Evolutionary conservation across 2,797 vertebrate genomes (phyloP), one percentile per base, ranked within the genome.

Genomic region (Anabas testudineus): DNA sequence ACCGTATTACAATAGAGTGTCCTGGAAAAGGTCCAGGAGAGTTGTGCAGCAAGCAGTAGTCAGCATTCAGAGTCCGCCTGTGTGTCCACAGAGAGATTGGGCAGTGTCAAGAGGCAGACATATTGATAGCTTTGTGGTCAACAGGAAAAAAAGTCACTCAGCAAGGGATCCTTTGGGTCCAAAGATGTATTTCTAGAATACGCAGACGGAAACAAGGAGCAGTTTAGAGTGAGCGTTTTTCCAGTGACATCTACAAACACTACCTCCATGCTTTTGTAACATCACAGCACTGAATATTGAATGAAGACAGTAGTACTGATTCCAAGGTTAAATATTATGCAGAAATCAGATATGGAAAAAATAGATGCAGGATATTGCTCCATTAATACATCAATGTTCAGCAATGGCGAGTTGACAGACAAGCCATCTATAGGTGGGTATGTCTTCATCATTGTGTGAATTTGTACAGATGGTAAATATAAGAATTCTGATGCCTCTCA

Each of bases 101-200:
- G 15, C 78, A 12, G 84, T 89, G 85, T 90, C 90, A 84, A 68
- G 87, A 87, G 87, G 86, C 76, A 85, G 86, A 89, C 90, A 78
- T 90, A 90, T 90, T 89, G 82, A 92, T 92, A 78, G 87, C 84
- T 85, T 82, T 87, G 80, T 90, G 87, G 89, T 90, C 88, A 82
- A 83, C 86, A 65, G 80, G 75, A 84, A 74, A 85, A 78, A 85
- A 78, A 83, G 71, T 80, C 84, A 87, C 85, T 89, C 87, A 84
- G 79, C 59, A 24, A 67, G 70, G 34, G 58, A 81, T 91, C 88
- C 88, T 87, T 60, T 81, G 85, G 86, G 90, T 87, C 58, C 74
- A 3, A 42, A 63, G 78, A 59, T 77, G 79, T 90, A 87, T 90
- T 90, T 91, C 73, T 86, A 87, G 82, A 85, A 71, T 49, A 42